Percentiles rank a stretch among this genome's conserved stretches.
Conservation (phyloP, 2,797 vertebrate genomes). For the Chloroceryle inda region DNA sequence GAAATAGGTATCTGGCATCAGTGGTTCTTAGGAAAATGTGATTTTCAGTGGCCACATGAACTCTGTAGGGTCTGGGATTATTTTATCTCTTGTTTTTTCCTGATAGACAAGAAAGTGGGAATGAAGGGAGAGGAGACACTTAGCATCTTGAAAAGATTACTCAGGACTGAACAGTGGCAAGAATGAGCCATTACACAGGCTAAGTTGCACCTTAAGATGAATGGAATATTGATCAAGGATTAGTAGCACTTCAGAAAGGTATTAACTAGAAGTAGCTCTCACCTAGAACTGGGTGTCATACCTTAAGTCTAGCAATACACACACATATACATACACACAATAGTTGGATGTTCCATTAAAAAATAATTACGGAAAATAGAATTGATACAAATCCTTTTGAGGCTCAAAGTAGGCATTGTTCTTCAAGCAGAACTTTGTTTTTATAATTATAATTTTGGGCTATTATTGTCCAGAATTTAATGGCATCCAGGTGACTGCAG, state of each 20-base stretch:
- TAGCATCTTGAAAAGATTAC: neutral
- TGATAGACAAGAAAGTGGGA: neutral
- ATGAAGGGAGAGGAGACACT: neutral
- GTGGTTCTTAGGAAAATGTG: neutral
- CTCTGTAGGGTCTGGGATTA: neutral
- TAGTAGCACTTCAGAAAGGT: conserved; percentile 2
- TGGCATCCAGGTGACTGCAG: neutral
- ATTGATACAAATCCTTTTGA: neutral
- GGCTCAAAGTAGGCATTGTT: neutral
- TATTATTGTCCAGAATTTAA: neutral
- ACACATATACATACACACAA: neutral
- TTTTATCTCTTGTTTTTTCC: neutral
- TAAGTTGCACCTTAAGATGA: neutral
- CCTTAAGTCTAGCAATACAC: neutral
- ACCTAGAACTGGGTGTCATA: neutral
- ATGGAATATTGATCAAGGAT: neutral
- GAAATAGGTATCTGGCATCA: neutral
- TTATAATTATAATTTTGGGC: neutral
- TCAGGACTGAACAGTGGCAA: neutral
- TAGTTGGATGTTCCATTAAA: neutral
- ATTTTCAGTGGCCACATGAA: neutral
- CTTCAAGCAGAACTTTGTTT: neutral
- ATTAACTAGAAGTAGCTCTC: neutral
- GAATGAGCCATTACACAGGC: neutral
- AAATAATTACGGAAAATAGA: neutral